phyloP scores from a whole-genome alignment of 2,113 vertebrate species.

The Leptocoma aspasia region DNA sequence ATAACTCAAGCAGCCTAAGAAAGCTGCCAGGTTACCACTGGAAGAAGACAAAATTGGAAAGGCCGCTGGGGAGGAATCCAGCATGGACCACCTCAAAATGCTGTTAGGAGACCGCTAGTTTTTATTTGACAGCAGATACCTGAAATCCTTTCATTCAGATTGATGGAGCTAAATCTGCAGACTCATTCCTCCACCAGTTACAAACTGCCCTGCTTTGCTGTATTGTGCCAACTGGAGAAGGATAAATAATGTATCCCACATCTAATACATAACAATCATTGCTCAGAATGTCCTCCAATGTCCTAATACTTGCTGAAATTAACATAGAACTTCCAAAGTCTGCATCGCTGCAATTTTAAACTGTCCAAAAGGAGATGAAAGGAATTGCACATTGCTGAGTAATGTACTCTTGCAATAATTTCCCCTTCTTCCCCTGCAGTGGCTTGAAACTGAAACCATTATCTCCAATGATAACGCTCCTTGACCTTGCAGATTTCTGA shows the following conservation, averaged over 20 bases:
- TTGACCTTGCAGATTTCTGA: slow-evolving; percentile 26
- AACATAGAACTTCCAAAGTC: background rate
- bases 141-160: background rate
- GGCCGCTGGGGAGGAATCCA: background rate
- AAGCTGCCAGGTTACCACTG: background rate
- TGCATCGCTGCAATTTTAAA: background rate
- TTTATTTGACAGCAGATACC: background rate
- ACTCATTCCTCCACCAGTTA: background rate
- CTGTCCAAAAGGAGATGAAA: background rate
- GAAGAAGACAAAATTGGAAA: background rate
- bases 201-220: background rate
- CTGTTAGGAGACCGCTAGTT: background rate
- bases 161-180: background rate
- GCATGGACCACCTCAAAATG: background rate
- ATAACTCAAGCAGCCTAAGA: background rate
- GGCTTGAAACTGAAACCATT: slow-evolving; percentile 38
- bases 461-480: slow-evolving; percentile 18
- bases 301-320: background rate
- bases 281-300: background rate
- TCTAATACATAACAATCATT: background rate
- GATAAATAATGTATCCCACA: background rate
- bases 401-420: background rate
- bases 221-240: background rate
- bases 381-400: background rate
- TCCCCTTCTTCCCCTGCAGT: background rate